These are phyloP conservation scores for Gastrophysa polygoni DNA, from an alignment of 2,888 invertebrate species.

Conservation along the genomic window DNA sequence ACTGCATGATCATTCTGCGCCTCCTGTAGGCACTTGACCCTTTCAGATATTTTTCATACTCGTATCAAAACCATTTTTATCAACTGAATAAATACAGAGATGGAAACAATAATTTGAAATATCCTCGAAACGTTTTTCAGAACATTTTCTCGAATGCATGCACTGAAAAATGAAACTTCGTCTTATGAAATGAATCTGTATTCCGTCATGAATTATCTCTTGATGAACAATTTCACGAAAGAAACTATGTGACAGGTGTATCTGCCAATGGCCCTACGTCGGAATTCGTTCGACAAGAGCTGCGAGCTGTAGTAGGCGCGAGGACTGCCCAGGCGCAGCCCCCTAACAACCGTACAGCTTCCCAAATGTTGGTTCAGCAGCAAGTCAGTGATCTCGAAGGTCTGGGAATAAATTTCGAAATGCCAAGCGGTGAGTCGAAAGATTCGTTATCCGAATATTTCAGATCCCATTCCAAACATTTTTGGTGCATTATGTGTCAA, in stretches of 20 bases:
- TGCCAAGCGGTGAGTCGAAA: constrained; percentile 65
- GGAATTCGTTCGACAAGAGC: constrained; percentile 90
- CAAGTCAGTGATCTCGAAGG: constrained; percentile 70
- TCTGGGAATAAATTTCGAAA: constrained; percentile 71
- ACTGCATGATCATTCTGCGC: no score
- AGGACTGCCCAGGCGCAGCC: constrained; percentile 66
- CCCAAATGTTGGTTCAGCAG: constrained; percentile 52
- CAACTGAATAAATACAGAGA: background rate
- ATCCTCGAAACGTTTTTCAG: background rate
- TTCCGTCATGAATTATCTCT: background rate
- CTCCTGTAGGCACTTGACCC: no score
- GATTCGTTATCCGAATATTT: background rate
- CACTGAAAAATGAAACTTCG: background rate
- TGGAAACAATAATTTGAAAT: background rate
- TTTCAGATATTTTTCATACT: no score
- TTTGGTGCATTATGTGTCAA: constrained; percentile 1
- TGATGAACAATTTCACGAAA: constrained; percentile 13
- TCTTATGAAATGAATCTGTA: background rate
- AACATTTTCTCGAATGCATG: constrained; percentile 1
- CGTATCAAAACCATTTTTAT: no score
- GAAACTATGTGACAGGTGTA: constrained; percentile 55
- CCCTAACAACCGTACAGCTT: constrained; percentile 33
- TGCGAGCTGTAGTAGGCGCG: constrained; percentile 87
- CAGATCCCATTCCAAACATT: constrained; percentile 6
- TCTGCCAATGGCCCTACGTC: constrained; percentile 69